Evolutionary conservation across 2,797 vertebrate genomes (phyloP).

Genomic region (Labeo calbasu): DNA sequence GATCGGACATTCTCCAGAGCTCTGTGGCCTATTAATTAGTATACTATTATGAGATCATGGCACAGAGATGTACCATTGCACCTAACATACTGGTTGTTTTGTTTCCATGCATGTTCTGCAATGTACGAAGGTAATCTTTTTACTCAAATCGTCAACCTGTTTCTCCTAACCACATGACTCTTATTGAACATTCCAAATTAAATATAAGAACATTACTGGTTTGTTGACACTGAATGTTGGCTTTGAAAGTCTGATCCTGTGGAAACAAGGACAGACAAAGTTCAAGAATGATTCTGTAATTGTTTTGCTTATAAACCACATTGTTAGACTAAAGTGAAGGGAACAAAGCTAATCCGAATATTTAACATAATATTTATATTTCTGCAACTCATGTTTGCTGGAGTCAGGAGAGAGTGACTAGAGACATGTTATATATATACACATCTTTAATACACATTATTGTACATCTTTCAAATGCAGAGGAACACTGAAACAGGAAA

Average conservation of each 20-base stretch:
- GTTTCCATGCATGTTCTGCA: not conserved
- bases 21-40: not conserved
- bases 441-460: slow-evolving; percentile 57
- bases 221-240: not conserved
- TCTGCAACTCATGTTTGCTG: not conserved
- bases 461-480: slow-evolving; percentile 22
- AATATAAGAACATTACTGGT: not conserved
- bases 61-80: not conserved
- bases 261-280: not conserved
- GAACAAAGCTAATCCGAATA: not conserved
- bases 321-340: not conserved
- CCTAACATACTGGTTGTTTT: not conserved
- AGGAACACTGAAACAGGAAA: not conserved
- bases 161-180: not conserved
- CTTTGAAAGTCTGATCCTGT: not conserved
- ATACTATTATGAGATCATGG: not conserved
- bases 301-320: not conserved
- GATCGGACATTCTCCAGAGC: slow-evolving; percentile 1
- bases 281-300: not conserved
- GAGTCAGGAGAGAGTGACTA: not conserved
- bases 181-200: not conserved
- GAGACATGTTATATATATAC: slow-evolving; percentile 36
- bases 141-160: not conserved
- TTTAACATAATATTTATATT: not conserved
- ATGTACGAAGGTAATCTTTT: not conserved